These are phyloP conservation scores for Orchesellides sinensis DNA, from an alignment of 2,888 invertebrate species.

Conservation along the genomic window DNA sequence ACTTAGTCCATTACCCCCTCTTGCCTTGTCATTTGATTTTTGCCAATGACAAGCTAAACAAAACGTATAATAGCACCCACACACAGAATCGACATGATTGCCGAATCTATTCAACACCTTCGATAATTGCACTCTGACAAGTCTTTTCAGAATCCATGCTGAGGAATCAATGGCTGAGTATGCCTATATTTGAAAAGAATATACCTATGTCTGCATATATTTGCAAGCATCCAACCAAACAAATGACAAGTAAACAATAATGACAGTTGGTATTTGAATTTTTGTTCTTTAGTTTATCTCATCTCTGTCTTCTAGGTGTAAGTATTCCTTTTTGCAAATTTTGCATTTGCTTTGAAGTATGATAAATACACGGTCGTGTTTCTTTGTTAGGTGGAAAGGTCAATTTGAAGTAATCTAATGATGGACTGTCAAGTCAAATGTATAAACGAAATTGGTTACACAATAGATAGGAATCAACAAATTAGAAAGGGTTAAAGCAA, in stretches of 20 bases:
- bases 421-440: background rate
- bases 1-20: slow-evolving; percentile 27
- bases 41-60: slow-evolving; percentile 44
- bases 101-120: slow-evolving; percentile 53
- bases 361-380: background rate
- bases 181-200: slow-evolving; percentile 1
- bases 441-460: background rate
- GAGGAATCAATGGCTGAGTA: slow-evolving; percentile 3
- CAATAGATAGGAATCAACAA: too few species aligned
- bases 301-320: too few species aligned
- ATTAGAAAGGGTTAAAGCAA: too few species aligned
- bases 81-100: slow-evolving; percentile 18
- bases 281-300: slow-evolving; percentile 13
- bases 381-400: background rate
- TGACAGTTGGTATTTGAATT: slow-evolving; percentile 49
- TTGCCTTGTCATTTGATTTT: slow-evolving; percentile 44
- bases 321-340: too few species aligned
- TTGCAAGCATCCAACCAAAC: slow-evolving; percentile 28
- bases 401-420: background rate
- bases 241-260: slow-evolving; percentile 31
- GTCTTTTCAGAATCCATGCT: slow-evolving; percentile 7
- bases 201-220: background rate
- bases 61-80: slow-evolving; percentile 54
- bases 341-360: background rate
- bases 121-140: slow-evolving; percentile 34